A percentile compares a stretch with the other conserved stretches of the same genome.
phyloP scores from a whole-genome alignment of 2,797 vertebrate genomes.

The Chiroxiphia lanceolata region DNA sequence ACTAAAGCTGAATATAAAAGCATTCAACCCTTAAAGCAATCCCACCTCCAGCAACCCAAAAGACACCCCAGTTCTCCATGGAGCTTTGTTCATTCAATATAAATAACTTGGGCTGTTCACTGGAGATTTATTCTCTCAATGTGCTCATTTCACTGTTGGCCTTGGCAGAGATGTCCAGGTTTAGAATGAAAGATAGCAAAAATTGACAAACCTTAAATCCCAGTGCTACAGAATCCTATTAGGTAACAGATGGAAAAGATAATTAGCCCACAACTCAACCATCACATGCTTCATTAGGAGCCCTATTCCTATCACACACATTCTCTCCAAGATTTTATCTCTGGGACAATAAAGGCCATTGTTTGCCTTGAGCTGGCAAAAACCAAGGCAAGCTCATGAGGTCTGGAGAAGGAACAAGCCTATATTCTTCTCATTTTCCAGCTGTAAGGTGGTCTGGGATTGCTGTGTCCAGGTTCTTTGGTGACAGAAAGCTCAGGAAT shows the following conservation, averaged over 20 bases:
- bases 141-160: conserved; percentile 15
- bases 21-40: background rate
- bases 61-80: background rate
- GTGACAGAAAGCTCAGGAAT: background rate
- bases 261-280: conserved; percentile 38
- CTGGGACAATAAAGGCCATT: background rate
- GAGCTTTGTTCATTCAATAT: conserved; percentile 15
- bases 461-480: background rate
- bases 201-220: conserved; percentile 34
- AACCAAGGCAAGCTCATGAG: background rate
- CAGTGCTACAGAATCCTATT: background rate
- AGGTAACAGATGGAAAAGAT: conserved; percentile 33
- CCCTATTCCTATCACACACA: background rate
- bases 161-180: conserved; percentile 12
- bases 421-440: background rate
- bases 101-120: conserved; percentile 17
- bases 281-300: conserved; percentile 25
- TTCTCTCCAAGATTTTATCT: background rate
- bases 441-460: background rate
- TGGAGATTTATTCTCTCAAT: conserved; percentile 43
- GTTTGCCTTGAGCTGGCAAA: background rate
- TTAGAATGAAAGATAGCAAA: background rate
- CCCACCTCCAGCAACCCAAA: conserved; percentile 14
- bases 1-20: background rate
- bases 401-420: background rate